A percentile compares a stretch with the other conserved stretches of the same genome.
Conservation (phyloP, 2,113 vertebrate genomes). For the Aramus guarauna region DNA sequence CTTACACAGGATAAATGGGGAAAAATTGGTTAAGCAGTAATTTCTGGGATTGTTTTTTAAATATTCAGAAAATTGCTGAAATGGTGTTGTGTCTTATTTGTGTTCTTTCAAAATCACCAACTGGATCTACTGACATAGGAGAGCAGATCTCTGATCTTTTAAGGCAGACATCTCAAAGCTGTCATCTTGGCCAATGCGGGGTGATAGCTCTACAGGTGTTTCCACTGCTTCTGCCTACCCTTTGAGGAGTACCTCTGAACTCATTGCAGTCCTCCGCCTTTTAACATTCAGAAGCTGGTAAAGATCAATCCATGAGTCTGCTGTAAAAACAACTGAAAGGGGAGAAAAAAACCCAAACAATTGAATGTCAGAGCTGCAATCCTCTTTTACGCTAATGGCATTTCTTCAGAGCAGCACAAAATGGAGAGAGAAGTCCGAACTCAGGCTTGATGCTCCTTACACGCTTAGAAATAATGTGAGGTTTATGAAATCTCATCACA, state of each 20-base stretch:
- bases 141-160: background rate
- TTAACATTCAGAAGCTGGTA: background rate
- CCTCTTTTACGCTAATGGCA: accelerated
- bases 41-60: background rate
- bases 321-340: background rate
- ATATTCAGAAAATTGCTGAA: background rate
- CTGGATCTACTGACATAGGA: background rate
- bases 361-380: background rate
- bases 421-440: background rate
- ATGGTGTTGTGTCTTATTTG: background rate
- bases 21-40: background rate
- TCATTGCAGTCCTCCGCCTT: background rate
- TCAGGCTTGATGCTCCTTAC: background rate
- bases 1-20: background rate
- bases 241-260: background rate
- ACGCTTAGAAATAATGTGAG: background rate
- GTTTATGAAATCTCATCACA: background rate
- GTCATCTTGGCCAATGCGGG: background rate
- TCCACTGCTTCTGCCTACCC: background rate
- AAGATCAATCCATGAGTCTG: background rate
- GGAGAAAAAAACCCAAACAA: background rate
- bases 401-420: background rate
- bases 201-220: background rate
- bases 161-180: background rate
- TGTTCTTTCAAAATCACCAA: background rate